phyloP scores from a whole-genome alignment of 2,113 vertebrate genomes.

The Boleophthalmus pectinirostris region DNA sequence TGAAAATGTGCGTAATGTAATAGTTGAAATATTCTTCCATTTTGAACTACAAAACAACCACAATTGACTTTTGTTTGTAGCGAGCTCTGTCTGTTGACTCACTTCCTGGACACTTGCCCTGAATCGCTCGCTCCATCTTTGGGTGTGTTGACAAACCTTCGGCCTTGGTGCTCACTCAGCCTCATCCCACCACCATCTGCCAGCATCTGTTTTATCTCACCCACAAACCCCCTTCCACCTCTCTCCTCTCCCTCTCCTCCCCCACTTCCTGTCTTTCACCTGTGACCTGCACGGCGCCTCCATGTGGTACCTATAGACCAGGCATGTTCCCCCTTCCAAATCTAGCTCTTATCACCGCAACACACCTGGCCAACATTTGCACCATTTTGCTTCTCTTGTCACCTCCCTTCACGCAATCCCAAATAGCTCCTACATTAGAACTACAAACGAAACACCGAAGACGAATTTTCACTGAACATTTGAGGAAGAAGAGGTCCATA shows the following conservation, averaged over 20 bases:
- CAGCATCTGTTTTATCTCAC: conserved; percentile 70
- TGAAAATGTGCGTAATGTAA: no score
- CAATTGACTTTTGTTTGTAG: conserved; percentile 4
- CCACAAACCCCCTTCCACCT: conserved; percentile 47
- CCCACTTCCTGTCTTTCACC: conserved; percentile 54
- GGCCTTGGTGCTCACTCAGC: conserved; percentile 38
- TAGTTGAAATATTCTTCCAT: no score
- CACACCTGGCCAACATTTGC: conserved; percentile 53
- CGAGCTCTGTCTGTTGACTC: neutral
- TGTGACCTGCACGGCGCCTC: conserved; percentile 50
- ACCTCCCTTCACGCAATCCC: conserved; percentile 22
- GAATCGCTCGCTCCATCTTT: conserved; percentile 13
- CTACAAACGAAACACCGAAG: neutral
- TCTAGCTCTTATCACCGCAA: conserved; percentile 46
- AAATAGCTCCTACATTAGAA: conserved; percentile 11
- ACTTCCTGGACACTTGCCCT: conserved; percentile 19
- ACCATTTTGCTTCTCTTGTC: conserved; percentile 36
- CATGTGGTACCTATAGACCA: conserved; percentile 5
- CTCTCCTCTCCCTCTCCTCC: conserved; percentile 28
- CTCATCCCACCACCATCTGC: conserved; percentile 58
- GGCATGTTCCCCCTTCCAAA: conserved; percentile 25
- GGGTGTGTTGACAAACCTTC: conserved; percentile 46
- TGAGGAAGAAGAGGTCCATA: neutral
- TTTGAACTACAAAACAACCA: no score
- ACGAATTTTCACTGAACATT: conserved; percentile 5